Conservation (phyloP, 2,888 invertebrate species). For the Artemia sp. region DNA sequence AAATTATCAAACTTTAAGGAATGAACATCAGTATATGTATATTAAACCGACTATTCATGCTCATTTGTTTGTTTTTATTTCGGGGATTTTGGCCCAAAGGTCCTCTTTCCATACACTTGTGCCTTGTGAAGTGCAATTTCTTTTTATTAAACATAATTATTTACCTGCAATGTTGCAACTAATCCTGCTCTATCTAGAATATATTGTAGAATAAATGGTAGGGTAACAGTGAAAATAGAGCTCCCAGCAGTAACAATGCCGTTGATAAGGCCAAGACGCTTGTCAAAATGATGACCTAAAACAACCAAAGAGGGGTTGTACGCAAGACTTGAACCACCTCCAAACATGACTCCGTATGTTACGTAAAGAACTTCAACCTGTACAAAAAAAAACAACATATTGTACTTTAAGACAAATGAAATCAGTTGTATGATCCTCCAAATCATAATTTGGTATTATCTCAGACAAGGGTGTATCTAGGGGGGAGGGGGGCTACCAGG, state of each 20-base stretch:
- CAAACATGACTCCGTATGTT: slow-evolving; percentile 76
- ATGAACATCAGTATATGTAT: no score
- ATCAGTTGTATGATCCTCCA: no score
- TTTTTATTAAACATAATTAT: not conserved
- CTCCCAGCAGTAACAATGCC: slow-evolving; percentile 81
- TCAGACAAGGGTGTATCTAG: no score
- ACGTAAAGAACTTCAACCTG: slow-evolving; percentile 55
- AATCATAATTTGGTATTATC: no score
- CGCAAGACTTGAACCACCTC: slow-evolving; percentile 67
- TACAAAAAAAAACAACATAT: slow-evolving; percentile 17
- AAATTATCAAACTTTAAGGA: no score
- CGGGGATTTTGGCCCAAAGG: no score
- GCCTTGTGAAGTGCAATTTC: no score
- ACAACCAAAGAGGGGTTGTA: slow-evolving; percentile 85
- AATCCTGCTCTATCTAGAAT: slow-evolving; percentile 45
- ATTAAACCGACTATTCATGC: no score
- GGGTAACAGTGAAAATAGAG: slow-evolving; percentile 63
- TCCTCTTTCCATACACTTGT: no score
- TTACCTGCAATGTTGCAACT: slow-evolving; percentile 30
- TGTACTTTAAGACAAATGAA: no score
- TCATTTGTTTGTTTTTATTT: no score
- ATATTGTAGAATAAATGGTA: slow-evolving; percentile 50
- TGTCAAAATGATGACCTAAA: slow-evolving; percentile 75
- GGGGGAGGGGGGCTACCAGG: no score
- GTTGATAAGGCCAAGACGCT: slow-evolving; percentile 64